A percentile compares a stretch with the other conserved stretches of the same genome.
phyloP scores from a whole-genome alignment of 2,113 vertebrate species.

The Emydura subglobosa region DNA sequence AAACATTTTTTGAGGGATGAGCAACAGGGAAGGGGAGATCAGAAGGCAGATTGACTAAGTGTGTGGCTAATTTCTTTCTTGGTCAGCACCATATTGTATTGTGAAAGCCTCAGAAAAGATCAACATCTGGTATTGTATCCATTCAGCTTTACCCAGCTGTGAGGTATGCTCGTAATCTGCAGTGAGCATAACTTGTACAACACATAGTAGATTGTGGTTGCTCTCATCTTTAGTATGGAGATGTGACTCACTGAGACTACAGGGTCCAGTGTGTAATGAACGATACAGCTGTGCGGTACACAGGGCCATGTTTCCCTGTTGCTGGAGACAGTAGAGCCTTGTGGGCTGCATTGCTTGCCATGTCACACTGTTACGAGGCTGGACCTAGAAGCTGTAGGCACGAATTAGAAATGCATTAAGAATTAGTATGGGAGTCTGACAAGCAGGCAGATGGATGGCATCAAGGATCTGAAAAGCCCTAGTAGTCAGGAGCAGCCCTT shows the following conservation, averaged over 20 bases:
- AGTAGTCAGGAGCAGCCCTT: background rate
- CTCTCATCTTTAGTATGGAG: background rate
- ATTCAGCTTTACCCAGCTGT: constrained; percentile 52
- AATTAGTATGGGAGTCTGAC: background rate
- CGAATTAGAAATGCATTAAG: background rate
- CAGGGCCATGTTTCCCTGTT: background rate
- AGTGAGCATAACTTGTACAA: constrained; percentile 12
- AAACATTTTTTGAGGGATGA: constrained; percentile 53
- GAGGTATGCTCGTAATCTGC: constrained; percentile 46
- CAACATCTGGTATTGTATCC: constrained; percentile 48
- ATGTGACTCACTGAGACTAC: background rate
- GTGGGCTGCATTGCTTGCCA: background rate
- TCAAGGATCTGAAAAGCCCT: background rate
- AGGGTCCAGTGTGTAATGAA: constrained; percentile 15
- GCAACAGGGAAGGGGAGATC: constrained; percentile 14
- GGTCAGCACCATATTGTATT: constrained; percentile 8
- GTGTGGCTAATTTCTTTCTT: constrained; percentile 46
- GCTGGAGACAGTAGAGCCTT: fast-evolving
- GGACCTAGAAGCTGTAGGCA: background rate
- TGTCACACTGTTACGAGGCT: background rate
- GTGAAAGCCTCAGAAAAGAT: background rate
- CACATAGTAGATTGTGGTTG: background rate
- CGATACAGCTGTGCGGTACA: background rate
- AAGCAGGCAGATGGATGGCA: background rate
- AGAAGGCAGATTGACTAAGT: constrained; percentile 51